phyloP scores from a whole-genome alignment of 2,113 vertebrate species.

The Talpa occidentalis region DNA sequence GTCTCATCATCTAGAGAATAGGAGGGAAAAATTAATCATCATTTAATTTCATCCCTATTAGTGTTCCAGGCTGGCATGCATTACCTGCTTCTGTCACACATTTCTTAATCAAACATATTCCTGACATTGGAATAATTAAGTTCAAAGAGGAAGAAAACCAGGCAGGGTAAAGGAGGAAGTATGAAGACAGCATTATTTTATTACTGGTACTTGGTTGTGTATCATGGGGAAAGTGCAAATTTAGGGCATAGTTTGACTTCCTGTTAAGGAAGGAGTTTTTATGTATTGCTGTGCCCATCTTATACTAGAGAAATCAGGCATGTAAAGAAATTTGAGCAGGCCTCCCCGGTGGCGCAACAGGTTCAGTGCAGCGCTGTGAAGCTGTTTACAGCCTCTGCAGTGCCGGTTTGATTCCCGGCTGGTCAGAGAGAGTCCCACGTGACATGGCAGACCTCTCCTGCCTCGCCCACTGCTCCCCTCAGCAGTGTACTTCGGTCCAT shows the following conservation, averaged over 20 bases:
- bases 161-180: not conserved
- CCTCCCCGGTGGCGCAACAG: no score
- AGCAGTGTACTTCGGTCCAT: no score
- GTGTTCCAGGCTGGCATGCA: not conserved
- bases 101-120: not conserved
- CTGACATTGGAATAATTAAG: not conserved
- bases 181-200: not conserved
- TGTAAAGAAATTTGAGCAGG: not conserved
- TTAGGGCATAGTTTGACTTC: not conserved
- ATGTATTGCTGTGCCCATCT: not conserved
- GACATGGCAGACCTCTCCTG: no score
- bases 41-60: conserved; percentile 35
- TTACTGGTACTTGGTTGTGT: not conserved
- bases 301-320: not conserved
- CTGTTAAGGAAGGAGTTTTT: not conserved
- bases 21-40: not conserved
- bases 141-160: not conserved
- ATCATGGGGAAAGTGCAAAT: not conserved
- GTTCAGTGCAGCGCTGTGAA: no score
- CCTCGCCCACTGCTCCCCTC: no score
- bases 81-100: not conserved
- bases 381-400: no score
- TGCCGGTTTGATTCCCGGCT: no score
- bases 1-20: not conserved
- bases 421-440: no score